Conservation (phyloP, 2,888 invertebrate species). For the Rhogogaster chlorosoma region DNA sequence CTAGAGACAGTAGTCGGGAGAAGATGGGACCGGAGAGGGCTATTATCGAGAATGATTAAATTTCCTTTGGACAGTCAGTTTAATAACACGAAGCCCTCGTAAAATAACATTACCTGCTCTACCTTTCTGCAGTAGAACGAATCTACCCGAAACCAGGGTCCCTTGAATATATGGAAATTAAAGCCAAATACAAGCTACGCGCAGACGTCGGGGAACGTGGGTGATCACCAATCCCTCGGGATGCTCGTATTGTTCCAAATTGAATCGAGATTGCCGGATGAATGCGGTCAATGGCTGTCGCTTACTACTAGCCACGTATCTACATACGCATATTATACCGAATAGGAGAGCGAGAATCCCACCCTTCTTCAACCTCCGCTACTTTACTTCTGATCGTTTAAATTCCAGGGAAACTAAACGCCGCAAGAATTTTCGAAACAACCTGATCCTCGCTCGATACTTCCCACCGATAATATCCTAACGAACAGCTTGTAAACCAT, state of each 20-base stretch:
- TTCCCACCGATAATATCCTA: not conserved
- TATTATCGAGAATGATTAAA: slow-evolving; percentile 50
- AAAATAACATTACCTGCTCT: slow-evolving; percentile 42
- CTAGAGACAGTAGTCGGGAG: slow-evolving; percentile 11
- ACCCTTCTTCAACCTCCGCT: too few relatives aligned
- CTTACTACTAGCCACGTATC: slow-evolving; percentile 17
- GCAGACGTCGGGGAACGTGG: not conserved
- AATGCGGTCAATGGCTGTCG: slow-evolving; percentile 21
- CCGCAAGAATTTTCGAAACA: not conserved
- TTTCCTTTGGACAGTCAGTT: slow-evolving; percentile 46
- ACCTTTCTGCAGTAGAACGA: not conserved
- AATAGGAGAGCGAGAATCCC: not conserved
- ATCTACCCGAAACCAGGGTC: not conserved
- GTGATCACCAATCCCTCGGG: slow-evolving; percentile 22
- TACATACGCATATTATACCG: not conserved
- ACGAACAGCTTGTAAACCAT: slow-evolving; percentile 7
- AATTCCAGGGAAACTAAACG: not conserved
- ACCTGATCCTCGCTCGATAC: not conserved
- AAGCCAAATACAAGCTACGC: slow-evolving; percentile 40
- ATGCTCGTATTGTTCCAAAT: slow-evolving; percentile 36
- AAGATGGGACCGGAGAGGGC: slow-evolving; percentile 35
- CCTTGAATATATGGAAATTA: slow-evolving; percentile 44
- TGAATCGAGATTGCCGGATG: slow-evolving; percentile 50
- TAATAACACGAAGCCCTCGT: slow-evolving; percentile 48
- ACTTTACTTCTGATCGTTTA: not conserved